A percentile compares a stretch with the other conserved stretches of the same genome.
Evolutionary conservation across 2,888 invertebrate genomes (phyloP).

Genomic region (Agrochola litura): DNA sequence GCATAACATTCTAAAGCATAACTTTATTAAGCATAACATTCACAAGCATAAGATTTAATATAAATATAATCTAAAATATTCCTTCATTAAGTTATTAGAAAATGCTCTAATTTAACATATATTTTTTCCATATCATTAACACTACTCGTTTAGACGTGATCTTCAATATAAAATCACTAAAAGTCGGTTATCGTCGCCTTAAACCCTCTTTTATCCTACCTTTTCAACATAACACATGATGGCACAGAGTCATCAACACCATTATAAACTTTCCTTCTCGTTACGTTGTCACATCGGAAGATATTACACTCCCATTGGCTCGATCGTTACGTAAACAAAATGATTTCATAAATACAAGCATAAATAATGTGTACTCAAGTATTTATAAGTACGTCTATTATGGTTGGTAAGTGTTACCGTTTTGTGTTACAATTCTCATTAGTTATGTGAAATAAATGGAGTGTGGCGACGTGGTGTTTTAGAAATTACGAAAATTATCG

Average conservation of each 20-base stretch:
- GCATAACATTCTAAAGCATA: no score
- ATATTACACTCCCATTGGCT: slow-evolving; percentile 57
- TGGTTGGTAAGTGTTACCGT: background rate
- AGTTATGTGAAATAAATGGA: slow-evolving; percentile 30
- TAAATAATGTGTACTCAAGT: background rate
- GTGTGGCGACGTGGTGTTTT: background rate
- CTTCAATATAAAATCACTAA: no score
- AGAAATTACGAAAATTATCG: background rate
- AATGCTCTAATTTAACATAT: no score
- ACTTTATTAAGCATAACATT: no score
- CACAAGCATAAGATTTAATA: no score
- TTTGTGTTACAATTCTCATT: slow-evolving; percentile 19
- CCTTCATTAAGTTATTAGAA: no score
- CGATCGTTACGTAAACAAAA: slow-evolving; percentile 54
- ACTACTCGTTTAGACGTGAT: no score
- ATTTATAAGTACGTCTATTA: slow-evolving; percentile 4
- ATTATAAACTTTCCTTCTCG: slow-evolving; percentile 52
- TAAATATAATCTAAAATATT: no score
- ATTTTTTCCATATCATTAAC: no score
- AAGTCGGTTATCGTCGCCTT: no score
- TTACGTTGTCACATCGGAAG: slow-evolving; percentile 61
- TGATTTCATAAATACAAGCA: slow-evolving; percentile 37
- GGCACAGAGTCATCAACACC: slow-evolving; percentile 24
- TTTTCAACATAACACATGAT: background rate
- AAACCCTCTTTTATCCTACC: background rate